Conservation (phyloP, 2,797 vertebrate species). For the Lerista edwardsae region DNA sequence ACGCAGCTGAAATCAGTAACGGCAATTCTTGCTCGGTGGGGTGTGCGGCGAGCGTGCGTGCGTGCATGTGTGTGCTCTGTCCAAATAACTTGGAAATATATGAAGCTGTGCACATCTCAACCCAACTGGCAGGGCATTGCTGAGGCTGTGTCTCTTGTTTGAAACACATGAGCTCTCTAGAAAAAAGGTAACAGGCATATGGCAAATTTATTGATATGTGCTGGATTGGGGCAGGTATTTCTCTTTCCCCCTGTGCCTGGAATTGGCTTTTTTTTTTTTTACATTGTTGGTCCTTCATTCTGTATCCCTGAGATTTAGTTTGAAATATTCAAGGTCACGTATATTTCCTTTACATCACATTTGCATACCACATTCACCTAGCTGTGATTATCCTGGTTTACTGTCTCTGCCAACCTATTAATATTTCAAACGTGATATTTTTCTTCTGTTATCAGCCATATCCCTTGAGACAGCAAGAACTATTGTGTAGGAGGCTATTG, state of each 20-base stretch:
- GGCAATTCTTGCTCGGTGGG: not conserved
- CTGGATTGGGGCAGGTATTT: not conserved
- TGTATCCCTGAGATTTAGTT: not conserved
- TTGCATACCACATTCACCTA: not conserved
- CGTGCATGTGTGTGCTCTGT: too few species aligned
- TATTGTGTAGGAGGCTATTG: conserved; percentile 50
- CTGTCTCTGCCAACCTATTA: conserved; percentile 38
- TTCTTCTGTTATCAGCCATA: conserved; percentile 36
- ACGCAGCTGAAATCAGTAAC: not conserved
- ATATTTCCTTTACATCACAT: conserved; percentile 3
- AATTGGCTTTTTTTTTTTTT: not conserved
- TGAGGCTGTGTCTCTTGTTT: not conserved
- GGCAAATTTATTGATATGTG: not conserved
- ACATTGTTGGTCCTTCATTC: not conserved
- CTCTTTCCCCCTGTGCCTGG: not conserved
- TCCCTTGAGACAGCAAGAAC: conserved; percentile 31
- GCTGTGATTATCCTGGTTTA: not conserved
- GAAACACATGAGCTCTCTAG: not conserved
- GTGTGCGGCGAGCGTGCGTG: too few species aligned
- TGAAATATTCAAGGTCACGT: not conserved
- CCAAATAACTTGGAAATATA: not conserved
- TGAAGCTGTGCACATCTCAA: not conserved
- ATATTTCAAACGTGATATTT: conserved; percentile 41
- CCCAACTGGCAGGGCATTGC: fast-evolving
- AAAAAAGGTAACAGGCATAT: not conserved